A percentile compares a stretch with the other conserved stretches of the same genome.
phyloP scores from a whole-genome alignment of 2,888 invertebrate genomes.

The Pollenia angustigena region DNA sequence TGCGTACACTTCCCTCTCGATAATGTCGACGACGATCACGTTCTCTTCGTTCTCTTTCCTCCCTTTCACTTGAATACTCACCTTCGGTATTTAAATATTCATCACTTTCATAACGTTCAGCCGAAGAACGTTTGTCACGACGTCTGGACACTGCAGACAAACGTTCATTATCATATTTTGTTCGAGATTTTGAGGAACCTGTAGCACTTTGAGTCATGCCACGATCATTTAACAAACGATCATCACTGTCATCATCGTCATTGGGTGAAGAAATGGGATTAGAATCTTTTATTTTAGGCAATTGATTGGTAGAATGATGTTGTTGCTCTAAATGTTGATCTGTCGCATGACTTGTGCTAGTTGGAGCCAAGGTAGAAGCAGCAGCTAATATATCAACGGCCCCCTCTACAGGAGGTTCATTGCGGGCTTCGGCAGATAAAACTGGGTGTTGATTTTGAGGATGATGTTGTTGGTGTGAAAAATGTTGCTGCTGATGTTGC shows the following conservation, averaged over 20 bases:
- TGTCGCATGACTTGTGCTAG: slow-evolving; percentile 12
- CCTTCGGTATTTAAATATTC: slow-evolving; percentile 86
- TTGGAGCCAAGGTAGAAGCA: not conserved
- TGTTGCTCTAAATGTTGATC: slow-evolving; percentile 53
- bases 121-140: slow-evolving; percentile 74
- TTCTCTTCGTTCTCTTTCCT: slow-evolving; percentile 85
- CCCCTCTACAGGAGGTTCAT: slow-evolving; percentile 85
- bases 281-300: slow-evolving; percentile 76
- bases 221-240: slow-evolving; percentile 75
- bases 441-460: slow-evolving; percentile 59
- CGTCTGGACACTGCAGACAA: slow-evolving; percentile 67
- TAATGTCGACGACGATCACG: slow-evolving; percentile 84
- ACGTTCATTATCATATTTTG: slow-evolving; percentile 67
- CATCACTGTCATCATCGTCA: slow-evolving; percentile 81
- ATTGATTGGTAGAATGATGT: slow-evolving; percentile 51
- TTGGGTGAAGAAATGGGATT: slow-evolving; percentile 81
- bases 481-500: slow-evolving; percentile 71
- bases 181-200: slow-evolving; percentile 62
- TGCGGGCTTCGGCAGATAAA: slow-evolving; percentile 80
- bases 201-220: slow-evolving; percentile 59
- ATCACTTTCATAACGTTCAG: slow-evolving; percentile 85
- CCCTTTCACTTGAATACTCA: slow-evolving; percentile 86
- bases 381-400: slow-evolving; percentile 77
- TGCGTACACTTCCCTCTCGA: slow-evolving; percentile 84
- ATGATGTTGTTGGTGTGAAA: slow-evolving; percentile 17